Evolutionary conservation across 2,888 invertebrate genomes (phyloP), one percentile per base, ranked within the genome.

Genomic region (Dicycla oo): DNA sequence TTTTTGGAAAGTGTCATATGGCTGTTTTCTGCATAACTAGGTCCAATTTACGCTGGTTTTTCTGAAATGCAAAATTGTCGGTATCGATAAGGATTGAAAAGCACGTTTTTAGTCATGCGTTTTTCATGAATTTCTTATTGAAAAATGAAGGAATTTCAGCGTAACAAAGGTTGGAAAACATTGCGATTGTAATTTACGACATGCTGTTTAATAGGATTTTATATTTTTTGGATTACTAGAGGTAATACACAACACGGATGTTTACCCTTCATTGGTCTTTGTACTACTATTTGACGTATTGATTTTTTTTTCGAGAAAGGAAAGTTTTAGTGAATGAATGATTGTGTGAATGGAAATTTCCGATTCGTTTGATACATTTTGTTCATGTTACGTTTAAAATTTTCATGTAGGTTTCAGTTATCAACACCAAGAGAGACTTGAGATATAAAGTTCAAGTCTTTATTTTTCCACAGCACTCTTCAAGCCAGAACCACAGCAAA

Each of bases 141-240:
- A 62, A 82, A 80, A 80, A 80, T 79, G 79, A 65, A 82, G 49
- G 49, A 82, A 61, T 34, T 38, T n/a, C 40, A 10, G n/a, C 57
- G 65, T 73, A 83, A 74, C 83, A 79, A 83, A 62, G 62, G 56
- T 11, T 34, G 58, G 54, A 18, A 73, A 75, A 80, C 76, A 81
- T 43, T 40, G 63, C 61, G 64, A 82, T 82, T 73, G 68, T 56
- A 54, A 49, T 69, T 79, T 58, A 67, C 63, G 73, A 72, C 63
- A 57, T 26, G 58, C 6, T 26, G 62, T 62, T 73, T 62, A 47
- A 54, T 23, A 11, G 18, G 6, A 0, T 80, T 71, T 77, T 63
- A 57, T 72, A 53, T 53, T 62, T 51, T 61, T 62, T 53, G 15
- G 8, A 38, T 80, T 78, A 62, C 75, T 62, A 23, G 30, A 58